Base-by-base conservation (phyloP, 1,140 invertebrate species). In the Scaptomyza pallida region DNA sequence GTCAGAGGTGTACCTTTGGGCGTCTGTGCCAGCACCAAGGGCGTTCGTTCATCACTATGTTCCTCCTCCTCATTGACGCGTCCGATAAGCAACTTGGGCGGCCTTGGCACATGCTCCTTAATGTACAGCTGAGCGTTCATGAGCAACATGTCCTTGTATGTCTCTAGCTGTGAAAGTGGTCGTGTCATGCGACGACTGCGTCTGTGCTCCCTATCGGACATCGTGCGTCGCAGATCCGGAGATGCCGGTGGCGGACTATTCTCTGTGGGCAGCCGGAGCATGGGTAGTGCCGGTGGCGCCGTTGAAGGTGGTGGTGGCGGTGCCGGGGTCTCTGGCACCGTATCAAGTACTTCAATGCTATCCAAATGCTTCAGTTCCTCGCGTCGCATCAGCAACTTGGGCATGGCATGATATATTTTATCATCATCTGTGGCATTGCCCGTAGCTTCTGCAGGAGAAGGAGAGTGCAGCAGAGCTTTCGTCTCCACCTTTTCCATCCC, bases 81-180 rank as follows among this genome's bases (percentile, higher is more conserved):
- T 15, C 64, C 74, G 10, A 82, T 69, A 0, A 90, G 89, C 12
- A 81, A 9, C 47, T 82, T 88, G 5, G 90, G 90, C 1, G 89
- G 82, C n/a, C 75, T 70, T 12, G 90, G 90, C 1, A 91, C 75
- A 56, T 91, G 71, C 5, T 90, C 79, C 44, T 89, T 90, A 4
- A 91, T 90, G 30, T 90, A 91, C 0, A 89, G 59, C 44, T 91
- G 90, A 1, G 90, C 89, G 63, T 91, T 91, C n/a, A 90, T 52
- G 17, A 91, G 45, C 17, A 91, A 60, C 90, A 91, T 91, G 44
- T 91, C 89, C 64, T 79, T 89, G 15, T 86, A 90, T 2, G 89
- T 90, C 52, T 91, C 90, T 45, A 90, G 16, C 16, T 90, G 80
- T 1, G 89, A 89, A 1, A 90, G 61, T 0, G 77, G 73, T 19